Evolutionary conservation across 1,140 invertebrate genomes (phyloP), one percentile per base, ranked within the genome.

Genomic region (Olivierus martensii): DNA sequence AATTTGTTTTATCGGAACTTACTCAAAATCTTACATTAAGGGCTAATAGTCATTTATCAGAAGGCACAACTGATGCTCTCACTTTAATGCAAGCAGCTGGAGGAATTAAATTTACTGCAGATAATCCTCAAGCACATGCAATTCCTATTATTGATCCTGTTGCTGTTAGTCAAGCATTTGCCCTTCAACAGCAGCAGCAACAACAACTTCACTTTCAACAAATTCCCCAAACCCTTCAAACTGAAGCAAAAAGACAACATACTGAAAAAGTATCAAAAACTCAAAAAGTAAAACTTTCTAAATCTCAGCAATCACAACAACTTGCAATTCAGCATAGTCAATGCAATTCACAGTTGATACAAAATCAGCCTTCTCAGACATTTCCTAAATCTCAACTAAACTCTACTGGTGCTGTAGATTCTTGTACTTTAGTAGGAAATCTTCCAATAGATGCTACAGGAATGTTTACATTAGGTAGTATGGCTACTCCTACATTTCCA

Each of bases 191-290:
- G 48, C 54, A 59, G 14, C 58, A 55, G 41, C 61, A 60, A 41
- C 61, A 62, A 45, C 55, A 60, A 38, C 43, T 47, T 22, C 43
- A 45, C 9, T 63, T 64, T 6, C 69, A 71, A 55, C 76, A 77
- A 59, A 74, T 78, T 2, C 71, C 79, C 65, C 77, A 79, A 12
- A 74, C 74, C 3, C 79, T 77, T 12, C 57, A 56, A 21, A 37
- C 48, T 18, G 53, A 49, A 49, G 37, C 39, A 37, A 49, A 52
- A 37, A 64, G 59, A 28, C 70, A 46, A 15, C 68, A 70, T 28
- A 28, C 4, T 28, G 28, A 17, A 55, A 55, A 41, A 50, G 50
- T 46, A 49, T 46, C 18, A 55, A 55, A 15, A 21, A 46, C 9
- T 10, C 50, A 6, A 50, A 55, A 46, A 36, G 28, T 7, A 55